Evolutionary conservation across 2,888 invertebrate species (phyloP), one percentile per base, ranked within the genome.

Genomic region (Pammene aurita): DNA sequence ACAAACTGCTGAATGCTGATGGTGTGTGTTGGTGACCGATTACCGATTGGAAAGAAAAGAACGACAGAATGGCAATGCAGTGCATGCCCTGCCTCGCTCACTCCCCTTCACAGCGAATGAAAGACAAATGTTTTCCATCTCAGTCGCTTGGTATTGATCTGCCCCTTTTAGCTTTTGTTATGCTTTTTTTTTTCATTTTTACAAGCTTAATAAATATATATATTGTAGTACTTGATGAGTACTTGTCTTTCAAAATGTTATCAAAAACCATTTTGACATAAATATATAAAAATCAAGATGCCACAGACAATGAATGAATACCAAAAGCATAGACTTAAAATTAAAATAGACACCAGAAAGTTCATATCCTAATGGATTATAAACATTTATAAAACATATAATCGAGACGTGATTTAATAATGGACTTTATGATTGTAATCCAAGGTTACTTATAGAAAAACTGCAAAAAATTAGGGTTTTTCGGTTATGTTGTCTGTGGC

Each of bases 121-220:
- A 80, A 82, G 56, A 80, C 78, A 76, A 67, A 75, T 78, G 84
- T 79, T 1, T 72, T 77, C 63, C 73, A 54, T 87, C 86, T 83
- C 83, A 80, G 34, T 86, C 80, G 60, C 72, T 73, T 72, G 70
- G 73, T 89, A 89, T 89, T 84, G 89, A 89, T 83, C 86, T 79
- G 80, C 80, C 81, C 80, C 71, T 79, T 78, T 84, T 52, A 48
- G 34, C 0, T 48, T 16, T 48, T 48, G 48, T 1, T 18, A 16
- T 48, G 16, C 5, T 26, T 26, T 0, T 26, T 26, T 0, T 11
- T 26, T 52, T 13, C 10, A 54, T 13, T 5, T 38, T 1, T 16
- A 50, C 4, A 48, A 26, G 52, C 26, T 18, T 26, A 11, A 18
- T 2, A 18, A 13, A 18, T 11, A 18, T 52, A 5, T 18, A 9